Conservation (phyloP, 2,797 vertebrate species). For the Phaenicophaeus curvirostris region DNA sequence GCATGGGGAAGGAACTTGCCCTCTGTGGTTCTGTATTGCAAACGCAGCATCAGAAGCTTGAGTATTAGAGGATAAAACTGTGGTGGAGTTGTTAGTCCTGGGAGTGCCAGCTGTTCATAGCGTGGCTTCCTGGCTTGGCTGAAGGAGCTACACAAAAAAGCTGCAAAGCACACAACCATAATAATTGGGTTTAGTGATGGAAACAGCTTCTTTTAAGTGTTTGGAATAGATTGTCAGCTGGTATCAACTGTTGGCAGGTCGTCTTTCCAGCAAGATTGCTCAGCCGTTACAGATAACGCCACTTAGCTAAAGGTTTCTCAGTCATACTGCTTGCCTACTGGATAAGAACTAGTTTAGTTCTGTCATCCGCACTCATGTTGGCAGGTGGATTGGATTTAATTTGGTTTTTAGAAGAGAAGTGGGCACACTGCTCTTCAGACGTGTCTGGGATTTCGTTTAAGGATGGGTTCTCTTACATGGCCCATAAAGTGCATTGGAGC, state of each 20-base stretch:
- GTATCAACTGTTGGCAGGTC: neutral
- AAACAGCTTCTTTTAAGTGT: neutral
- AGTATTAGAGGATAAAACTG: neutral
- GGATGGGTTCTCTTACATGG: slow-evolving; percentile 1
- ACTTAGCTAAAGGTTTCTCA: neutral
- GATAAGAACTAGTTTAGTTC: slow-evolving; percentile 33
- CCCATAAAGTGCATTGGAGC: neutral
- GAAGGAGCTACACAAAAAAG: neutral
- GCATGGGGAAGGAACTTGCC: neutral
- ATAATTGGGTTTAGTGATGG: neutral
- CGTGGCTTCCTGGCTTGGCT: neutral
- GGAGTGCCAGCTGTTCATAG: neutral
- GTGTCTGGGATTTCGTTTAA: slow-evolving; percentile 15
- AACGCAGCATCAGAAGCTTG: rapidly evolving
- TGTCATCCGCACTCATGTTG: neutral
- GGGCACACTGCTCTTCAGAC: neutral
- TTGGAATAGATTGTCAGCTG: neutral
- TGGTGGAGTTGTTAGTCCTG: neutral
- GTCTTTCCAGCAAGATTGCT: neutral
- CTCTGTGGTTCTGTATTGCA: neutral
- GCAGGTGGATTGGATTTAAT: slow-evolving; percentile 16
- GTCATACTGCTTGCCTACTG: slow-evolving; percentile 7
- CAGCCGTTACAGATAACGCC: neutral
- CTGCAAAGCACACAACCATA: neutral
- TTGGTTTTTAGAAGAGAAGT: neutral